These are phyloP conservation scores for Lycaon pictus DNA, from an alignment of 2,113 vertebrate genomes.

Conservation along the genomic window DNA sequence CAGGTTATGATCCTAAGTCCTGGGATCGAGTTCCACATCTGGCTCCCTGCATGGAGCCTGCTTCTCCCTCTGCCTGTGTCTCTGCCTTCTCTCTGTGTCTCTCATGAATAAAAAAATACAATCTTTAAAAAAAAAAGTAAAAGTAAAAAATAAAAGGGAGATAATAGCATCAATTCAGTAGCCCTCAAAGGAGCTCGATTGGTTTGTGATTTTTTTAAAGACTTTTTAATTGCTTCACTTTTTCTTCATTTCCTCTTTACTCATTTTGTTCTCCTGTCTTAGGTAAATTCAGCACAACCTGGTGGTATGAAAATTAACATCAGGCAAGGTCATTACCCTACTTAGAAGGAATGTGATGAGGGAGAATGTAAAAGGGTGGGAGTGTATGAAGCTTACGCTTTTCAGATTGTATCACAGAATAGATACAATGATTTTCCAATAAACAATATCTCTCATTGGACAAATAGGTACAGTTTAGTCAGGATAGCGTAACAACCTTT, in stretches of 20 bases:
- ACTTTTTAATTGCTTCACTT: background rate
- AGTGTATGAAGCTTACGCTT: background rate
- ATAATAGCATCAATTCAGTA: background rate
- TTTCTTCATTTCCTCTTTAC: conserved; percentile 44
- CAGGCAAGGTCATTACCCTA: conserved; percentile 21
- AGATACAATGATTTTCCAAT: background rate
- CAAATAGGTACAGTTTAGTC: background rate
- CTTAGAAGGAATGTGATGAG: conserved; percentile 45
- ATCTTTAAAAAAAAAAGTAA: no score
- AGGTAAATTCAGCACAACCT: background rate
- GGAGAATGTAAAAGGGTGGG: background rate
- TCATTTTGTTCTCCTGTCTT: conserved; percentile 48
- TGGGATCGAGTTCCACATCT: no score
- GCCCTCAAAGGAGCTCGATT: background rate
- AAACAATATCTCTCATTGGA: conserved; percentile 13
- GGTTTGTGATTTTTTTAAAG: background rate
- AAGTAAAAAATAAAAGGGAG: background rate
- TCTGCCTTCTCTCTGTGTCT: no score
- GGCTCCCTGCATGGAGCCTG: no score
- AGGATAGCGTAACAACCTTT: background rate
- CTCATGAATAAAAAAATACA: no score
- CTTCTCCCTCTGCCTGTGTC: no score
- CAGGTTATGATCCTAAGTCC: no score
- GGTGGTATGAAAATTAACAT: background rate
- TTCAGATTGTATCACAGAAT: background rate